Evolutionary conservation across 1,140 invertebrate genomes (phyloP), one percentile per base, ranked within the genome.

Genomic region (Lepidurus couesii): DNA sequence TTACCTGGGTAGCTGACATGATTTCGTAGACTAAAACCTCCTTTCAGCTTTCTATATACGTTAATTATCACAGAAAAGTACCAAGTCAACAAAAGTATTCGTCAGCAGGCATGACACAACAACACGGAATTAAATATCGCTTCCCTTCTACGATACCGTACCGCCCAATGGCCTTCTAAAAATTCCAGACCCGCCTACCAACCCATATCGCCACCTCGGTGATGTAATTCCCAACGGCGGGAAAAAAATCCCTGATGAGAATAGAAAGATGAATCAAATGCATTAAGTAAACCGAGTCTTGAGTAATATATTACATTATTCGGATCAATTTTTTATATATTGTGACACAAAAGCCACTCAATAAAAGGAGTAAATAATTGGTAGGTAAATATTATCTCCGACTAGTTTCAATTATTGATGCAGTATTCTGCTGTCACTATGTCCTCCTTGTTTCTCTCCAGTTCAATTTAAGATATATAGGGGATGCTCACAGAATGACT

Each of bases 71-170:
- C 53, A 65, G 53, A 65, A 21, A 65, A 7, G 13, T 10, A 34
- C 53, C 13, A 11, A 13, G 21, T 65, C 53, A 13, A 16, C 53
- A 65, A 65, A 65, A 65, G 16, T n/a, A 21, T 65, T 65, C 1
- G 53, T 65, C 53, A 65, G 53, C 53, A 65, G 53, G 21, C 53
- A 65, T 65, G 53, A 65, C 53, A 65, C 53, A 65, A 65, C 53
- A 65, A 65, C 53, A 65, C 53, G 21, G n/a, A 65, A 65, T 21
- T 65, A 65, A 65, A 65, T 65, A 65, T 65, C 53, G 53, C 13
- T 65, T 65, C 53, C 13, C n/a, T 13, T 65, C n/a, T 21, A 7
- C 53, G 53, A 65, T 65, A 65, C 53, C 13, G 53, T 65, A 65
- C 53, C 16, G 53, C 8, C 16, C 53, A 21, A 21, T 65, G 53